phyloP scores from a whole-genome alignment of 2,888 invertebrate species.

The Suillia variegata region DNA sequence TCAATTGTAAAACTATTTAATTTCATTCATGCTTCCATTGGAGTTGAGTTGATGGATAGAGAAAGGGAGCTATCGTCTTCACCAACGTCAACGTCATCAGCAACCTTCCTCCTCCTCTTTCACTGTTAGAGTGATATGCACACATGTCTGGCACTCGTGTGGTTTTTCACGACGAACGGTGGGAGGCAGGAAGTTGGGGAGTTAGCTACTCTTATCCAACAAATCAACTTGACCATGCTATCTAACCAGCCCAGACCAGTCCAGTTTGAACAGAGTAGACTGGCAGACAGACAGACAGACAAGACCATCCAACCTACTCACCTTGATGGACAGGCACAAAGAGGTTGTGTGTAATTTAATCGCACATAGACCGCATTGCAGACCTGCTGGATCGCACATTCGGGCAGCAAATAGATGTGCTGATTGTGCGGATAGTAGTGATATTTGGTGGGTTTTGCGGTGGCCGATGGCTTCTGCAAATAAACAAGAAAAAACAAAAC shows the following conservation, averaged over 20 bases:
- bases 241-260: slow-evolving; percentile 2
- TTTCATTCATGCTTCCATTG: slow-evolving; percentile 21
- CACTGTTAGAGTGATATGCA: no score
- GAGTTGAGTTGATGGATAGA: no score
- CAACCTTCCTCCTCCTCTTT: no score
- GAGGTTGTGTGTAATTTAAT: slow-evolving; percentile 88
- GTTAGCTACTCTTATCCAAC: no score
- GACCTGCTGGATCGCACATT: slow-evolving; percentile 92
- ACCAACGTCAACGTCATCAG: no score
- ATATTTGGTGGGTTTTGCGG: slow-evolving; percentile 89
- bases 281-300: background rate
- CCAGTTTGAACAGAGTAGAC: background rate
- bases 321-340: slow-evolving; percentile 88
- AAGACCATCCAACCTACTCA: slow-evolving; percentile 37
- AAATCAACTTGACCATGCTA: background rate
- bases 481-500: slow-evolving; percentile 7
- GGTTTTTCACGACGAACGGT: no score
- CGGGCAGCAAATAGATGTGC: slow-evolving; percentile 88
- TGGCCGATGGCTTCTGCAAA: slow-evolving; percentile 73
- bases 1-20: slow-evolving; percentile 27
- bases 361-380: slow-evolving; percentile 93
- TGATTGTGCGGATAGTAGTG: slow-evolving; percentile 94
- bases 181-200: no score
- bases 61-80: no score
- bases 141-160: no score